phyloP scores from a whole-genome alignment of 2,888 invertebrate species.

The Cheilosia soror region DNA sequence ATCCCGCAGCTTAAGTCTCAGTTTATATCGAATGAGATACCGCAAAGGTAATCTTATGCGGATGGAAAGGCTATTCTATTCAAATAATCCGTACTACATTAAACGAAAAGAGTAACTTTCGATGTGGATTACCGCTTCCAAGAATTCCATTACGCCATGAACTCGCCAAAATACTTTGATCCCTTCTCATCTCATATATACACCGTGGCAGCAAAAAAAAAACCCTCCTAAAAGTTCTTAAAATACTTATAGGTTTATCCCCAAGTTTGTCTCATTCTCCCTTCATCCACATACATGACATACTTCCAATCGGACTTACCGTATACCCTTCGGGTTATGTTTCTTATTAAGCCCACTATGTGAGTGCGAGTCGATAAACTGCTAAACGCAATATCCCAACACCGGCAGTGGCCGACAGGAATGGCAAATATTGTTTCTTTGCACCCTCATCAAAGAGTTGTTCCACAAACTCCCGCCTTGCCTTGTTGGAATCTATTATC shows the following conservation, averaged over 20 bases:
- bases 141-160: conserved; percentile 42
- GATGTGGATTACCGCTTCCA: conserved; percentile 28
- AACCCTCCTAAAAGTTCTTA: conserved; percentile 29
- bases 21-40: neutral
- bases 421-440: conserved; percentile 37
- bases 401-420: conserved; percentile 5
- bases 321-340: neutral
- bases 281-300: too few relatives aligned
- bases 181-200: conserved; percentile 30
- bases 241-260: conserved; percentile 9
- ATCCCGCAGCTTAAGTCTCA: neutral
- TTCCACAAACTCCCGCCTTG: neutral
- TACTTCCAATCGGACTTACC: neutral
- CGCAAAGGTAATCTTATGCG: neutral
- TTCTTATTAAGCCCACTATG: conserved; percentile 13
- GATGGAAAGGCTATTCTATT: neutral
- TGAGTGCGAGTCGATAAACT: conserved; percentile 40
- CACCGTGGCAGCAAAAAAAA: neutral
- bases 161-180: conserved; percentile 43
- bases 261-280: conserved; percentile 12
- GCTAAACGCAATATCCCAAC: conserved; percentile 51
- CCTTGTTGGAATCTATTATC: conserved; percentile 22
- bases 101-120: conserved; percentile 37
- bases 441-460: conserved; percentile 35
- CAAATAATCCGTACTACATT: conserved; percentile 12